Conservation (phyloP, 2,113 vertebrate genomes). For the Mustelus asterias region DNA sequence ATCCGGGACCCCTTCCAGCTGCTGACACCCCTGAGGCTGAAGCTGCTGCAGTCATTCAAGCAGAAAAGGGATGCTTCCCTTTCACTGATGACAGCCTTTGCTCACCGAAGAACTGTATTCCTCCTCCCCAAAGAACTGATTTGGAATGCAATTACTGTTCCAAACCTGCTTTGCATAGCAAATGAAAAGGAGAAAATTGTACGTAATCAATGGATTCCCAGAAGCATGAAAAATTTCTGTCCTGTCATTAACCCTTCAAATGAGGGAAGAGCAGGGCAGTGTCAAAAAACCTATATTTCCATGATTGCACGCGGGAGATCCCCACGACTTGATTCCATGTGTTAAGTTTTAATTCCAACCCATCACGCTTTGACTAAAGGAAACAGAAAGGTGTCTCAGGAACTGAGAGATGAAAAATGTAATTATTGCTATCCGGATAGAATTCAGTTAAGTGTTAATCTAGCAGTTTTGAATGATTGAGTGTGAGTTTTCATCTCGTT, state of each 20-base stretch:
- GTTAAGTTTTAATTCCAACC: background rate
- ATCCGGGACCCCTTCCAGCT: too few species aligned
- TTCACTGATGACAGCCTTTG: background rate
- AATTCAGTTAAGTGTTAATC: background rate
- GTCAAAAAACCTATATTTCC: background rate
- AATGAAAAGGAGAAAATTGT: background rate
- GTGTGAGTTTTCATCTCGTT: too few species aligned
- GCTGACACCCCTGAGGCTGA: background rate
- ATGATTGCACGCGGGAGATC: background rate
- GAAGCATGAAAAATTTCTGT: background rate
- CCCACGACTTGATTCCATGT: background rate
- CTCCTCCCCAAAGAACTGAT: background rate
- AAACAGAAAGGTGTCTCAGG: background rate
- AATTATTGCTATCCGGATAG: background rate
- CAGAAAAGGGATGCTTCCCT: background rate
- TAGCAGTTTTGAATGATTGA: background rate
- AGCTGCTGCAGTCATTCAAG: background rate
- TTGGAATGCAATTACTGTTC: background rate
- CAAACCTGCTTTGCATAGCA: background rate
- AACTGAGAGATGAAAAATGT: background rate
- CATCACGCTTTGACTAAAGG: background rate
- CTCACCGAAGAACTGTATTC: background rate
- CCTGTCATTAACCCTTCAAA: background rate
- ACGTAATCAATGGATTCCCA: background rate
- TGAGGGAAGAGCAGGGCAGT: background rate